Conservation (phyloP, 2,888 invertebrate species). For the Coleophora flavipennella region DNA sequence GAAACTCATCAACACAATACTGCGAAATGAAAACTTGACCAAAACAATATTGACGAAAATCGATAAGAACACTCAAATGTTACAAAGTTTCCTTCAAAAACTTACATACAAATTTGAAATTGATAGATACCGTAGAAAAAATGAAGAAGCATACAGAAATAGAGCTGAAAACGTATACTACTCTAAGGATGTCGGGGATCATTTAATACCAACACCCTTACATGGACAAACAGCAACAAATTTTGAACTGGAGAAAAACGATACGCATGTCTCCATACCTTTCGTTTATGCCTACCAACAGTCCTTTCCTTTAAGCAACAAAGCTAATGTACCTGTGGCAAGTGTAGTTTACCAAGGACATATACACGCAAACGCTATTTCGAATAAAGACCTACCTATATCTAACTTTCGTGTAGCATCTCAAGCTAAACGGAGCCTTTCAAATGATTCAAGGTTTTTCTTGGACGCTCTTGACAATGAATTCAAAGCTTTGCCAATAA, state of each 20-base stretch:
- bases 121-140: neutral
- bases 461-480: no score
- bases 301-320: conserved; percentile 13
- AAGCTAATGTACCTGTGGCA: conserved; percentile 19
- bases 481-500: no score
- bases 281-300: conserved; percentile 35
- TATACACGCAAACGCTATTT: conserved; percentile 25
- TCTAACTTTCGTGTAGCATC: no score
- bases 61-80: conserved; percentile 42
- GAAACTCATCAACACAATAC: conserved; percentile 28
- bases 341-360: conserved; percentile 35
- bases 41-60: conserved; percentile 46
- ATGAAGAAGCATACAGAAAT: no score
- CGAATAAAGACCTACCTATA: no score
- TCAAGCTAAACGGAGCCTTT: no score
- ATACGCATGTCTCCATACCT: conserved; percentile 25
- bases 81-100: conserved; percentile 40
- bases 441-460: no score
- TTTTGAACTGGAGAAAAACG: conserved; percentile 15
- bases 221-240: conserved; percentile 8
- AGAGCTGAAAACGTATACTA: neutral
- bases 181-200: conserved; percentile 7
- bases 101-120: conserved; percentile 25
- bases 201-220: conserved; percentile 4
- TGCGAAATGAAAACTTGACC: conserved; percentile 41